phyloP scores from a whole-genome alignment of 2,113 vertebrate genomes.

The Phyllostomus discolor region DNA sequence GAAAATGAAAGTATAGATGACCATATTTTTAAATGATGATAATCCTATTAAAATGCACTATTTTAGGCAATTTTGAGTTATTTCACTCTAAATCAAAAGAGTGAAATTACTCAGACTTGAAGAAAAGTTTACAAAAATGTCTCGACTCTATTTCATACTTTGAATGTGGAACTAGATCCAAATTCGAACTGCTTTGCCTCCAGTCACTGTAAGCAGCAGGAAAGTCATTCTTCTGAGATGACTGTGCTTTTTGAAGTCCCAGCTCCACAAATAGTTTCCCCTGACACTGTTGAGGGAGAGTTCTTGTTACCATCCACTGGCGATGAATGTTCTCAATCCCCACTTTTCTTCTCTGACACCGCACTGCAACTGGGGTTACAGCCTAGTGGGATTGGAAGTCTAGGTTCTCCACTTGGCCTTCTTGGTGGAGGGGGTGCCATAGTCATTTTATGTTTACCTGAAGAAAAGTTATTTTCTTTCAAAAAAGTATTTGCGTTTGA shows the following conservation, averaged over 20 bases:
- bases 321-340: neutral
- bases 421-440: neutral
- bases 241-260: neutral
- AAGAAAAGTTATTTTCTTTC: neutral
- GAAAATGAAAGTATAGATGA: neutral
- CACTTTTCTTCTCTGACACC: neutral
- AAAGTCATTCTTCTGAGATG: neutral
- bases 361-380: neutral
- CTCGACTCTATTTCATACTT: neutral
- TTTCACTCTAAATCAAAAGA: neutral
- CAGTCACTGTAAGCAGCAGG: neutral
- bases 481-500: neutral
- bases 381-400: neutral
- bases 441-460: neutral
- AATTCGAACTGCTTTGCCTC: neutral
- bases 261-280: accelerated
- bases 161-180: neutral
- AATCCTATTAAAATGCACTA: neutral
- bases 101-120: neutral
- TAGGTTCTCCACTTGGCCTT: neutral
- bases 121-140: neutral
- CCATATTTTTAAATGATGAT: neutral
- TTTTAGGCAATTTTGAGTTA: neutral
- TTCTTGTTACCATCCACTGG: neutral
- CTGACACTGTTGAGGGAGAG: no score